A percentile compares a stretch with the other conserved stretches of the same genome.
These are phyloP conservation scores for Dicycla oo DNA, from an alignment of 2,888 invertebrate genomes.

Conservation along the genomic window DNA sequence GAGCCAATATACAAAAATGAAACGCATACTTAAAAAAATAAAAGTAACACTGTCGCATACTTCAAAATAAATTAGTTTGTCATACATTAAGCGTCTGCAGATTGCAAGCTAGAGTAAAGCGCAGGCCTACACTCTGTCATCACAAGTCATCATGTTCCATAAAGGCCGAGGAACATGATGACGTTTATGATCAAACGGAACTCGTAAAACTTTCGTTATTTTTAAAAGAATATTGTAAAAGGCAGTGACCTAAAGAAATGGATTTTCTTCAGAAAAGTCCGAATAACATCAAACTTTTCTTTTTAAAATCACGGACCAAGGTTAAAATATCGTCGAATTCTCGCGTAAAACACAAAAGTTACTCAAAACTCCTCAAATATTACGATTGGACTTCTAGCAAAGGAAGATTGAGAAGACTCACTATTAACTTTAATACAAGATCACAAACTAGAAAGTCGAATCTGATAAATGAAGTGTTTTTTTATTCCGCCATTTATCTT, in stretches of 20 bases:
- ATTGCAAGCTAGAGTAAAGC: too few species aligned
- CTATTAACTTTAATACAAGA: neutral
- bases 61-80: too few species aligned
- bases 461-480: neutral
- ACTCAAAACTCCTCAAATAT: constrained; percentile 48
- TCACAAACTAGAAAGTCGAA: neutral
- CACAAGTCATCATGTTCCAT: too few species aligned
- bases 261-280: constrained; percentile 22
- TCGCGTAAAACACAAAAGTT: constrained; percentile 50
- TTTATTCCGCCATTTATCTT: neutral
- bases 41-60: too few species aligned
- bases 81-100: too few species aligned
- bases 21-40: too few species aligned
- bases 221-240: constrained; percentile 27
- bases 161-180: too few species aligned
- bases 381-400: constrained; percentile 19
- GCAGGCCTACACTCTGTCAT: too few species aligned
- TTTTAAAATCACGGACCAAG: constrained; percentile 48
- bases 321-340: constrained; percentile 41
- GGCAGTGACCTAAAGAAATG: constrained; percentile 35
- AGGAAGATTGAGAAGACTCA: constrained; percentile 1
- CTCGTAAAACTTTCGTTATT: constrained; percentile 9
- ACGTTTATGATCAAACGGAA: neutral
- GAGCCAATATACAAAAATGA: neutral
- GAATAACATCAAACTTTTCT: constrained; percentile 48